A percentile compares a stretch with the other conserved stretches of the same genome.
Evolutionary conservation across 2,888 invertebrate genomes (phyloP).

Genomic region (Trissonchulus sp.): DNA sequence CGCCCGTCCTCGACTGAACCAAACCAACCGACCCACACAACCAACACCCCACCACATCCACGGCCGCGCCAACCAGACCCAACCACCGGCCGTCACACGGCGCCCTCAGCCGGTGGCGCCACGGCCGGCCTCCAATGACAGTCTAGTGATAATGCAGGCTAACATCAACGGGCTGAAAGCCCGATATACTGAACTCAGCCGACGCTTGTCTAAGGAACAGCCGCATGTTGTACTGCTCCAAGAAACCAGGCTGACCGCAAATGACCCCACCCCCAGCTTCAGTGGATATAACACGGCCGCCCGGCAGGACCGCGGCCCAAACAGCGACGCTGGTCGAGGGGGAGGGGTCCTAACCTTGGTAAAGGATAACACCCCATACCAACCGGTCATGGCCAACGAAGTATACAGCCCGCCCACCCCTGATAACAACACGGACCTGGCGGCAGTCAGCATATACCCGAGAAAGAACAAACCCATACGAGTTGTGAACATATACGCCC

Average conservation of each 20-base stretch:
- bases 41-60: too few species aligned
- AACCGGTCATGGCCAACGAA: too few species aligned
- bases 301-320: background rate
- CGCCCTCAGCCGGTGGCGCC: too few species aligned
- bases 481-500: background rate
- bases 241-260: background rate
- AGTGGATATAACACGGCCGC: background rate
- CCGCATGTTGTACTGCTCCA: conserved; percentile 6
- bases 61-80: too few species aligned
- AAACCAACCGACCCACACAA: too few species aligned
- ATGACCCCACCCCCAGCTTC: background rate
- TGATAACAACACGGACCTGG: background rate
- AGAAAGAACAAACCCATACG: background rate
- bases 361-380: conserved; percentile 4
- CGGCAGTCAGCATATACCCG: background rate
- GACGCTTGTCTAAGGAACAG: background rate
- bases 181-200: background rate
- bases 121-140: too few species aligned
- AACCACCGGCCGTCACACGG: too few species aligned
- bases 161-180: conserved; percentile 3
- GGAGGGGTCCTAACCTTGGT: conserved; percentile 5
- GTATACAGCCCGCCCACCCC: background rate
- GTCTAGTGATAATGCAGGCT: background rate
- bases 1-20: too few species aligned
- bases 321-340: too few species aligned